Conservation (phyloP, 2,888 invertebrate species). For the Acleris cristana region DNA sequence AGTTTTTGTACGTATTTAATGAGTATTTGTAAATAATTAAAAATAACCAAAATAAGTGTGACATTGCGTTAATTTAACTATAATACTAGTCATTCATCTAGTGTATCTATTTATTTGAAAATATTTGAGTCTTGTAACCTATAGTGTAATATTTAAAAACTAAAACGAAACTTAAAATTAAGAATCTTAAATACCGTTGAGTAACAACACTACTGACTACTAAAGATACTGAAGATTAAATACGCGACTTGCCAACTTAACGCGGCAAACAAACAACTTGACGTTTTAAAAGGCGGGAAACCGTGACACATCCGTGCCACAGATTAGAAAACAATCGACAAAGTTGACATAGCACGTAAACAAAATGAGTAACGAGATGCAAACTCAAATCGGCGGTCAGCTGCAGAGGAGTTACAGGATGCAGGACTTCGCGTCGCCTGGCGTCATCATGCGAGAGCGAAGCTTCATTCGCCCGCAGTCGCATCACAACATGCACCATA, state of each 20-base stretch:
- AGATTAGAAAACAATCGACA: conserved; percentile 17
- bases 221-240: neutral
- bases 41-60: conserved; percentile 61
- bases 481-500: conserved; percentile 83
- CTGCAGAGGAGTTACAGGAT: conserved; percentile 80
- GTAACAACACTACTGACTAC: too few relatives aligned
- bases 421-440: conserved; percentile 82
- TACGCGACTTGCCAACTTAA: neutral
- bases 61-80: conserved; percentile 69
- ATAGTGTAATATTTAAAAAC: conserved; percentile 47
- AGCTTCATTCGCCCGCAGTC: conserved; percentile 87
- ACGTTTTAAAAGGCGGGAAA: conserved; percentile 20
- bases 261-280: conserved; percentile 7
- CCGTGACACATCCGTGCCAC: conserved; percentile 16
- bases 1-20: conserved; percentile 50
- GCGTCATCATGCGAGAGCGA: conserved; percentile 87
- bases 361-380: conserved; percentile 62
- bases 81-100: conserved; percentile 83
- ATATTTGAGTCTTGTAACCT: conserved; percentile 52
- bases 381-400: conserved; percentile 74
- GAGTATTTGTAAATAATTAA: conserved; percentile 58
- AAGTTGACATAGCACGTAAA: conserved; percentile 6
- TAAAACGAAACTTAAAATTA: conserved; percentile 44
- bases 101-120: conserved; percentile 75
- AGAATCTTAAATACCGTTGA: conserved; percentile 35